phyloP scores from a whole-genome alignment of 2,797 vertebrate genomes.

The Muscicapa comitata region DNA sequence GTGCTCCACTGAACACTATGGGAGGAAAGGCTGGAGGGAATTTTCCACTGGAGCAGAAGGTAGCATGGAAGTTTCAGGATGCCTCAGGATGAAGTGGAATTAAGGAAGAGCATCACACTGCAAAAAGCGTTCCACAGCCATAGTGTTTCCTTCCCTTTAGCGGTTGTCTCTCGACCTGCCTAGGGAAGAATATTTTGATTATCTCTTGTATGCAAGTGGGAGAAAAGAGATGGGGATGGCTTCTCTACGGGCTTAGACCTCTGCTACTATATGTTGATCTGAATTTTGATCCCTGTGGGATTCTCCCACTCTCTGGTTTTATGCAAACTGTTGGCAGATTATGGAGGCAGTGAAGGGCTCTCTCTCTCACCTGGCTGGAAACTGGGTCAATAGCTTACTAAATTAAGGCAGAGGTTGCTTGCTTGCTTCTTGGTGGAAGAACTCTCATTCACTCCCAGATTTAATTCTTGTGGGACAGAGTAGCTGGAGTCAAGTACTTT shows the following conservation, averaged over 20 bases:
- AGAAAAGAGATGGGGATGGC: not conserved
- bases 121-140: not conserved
- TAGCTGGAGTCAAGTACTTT: not conserved
- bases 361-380: not conserved
- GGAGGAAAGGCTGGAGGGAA: not conserved
- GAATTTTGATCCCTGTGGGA: not conserved
- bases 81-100: not conserved
- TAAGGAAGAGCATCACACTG: not conserved
- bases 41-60: not conserved
- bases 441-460: not conserved
- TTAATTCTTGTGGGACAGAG: not conserved
- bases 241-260: not conserved
- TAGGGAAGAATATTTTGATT: not conserved
- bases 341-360: not conserved
- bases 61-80: not conserved
- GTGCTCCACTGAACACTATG: fast-evolving
- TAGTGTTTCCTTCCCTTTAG: not conserved
- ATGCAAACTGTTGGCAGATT: not conserved
- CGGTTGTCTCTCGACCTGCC: not conserved
- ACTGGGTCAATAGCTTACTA: not conserved
- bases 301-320: not conserved
- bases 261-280: not conserved
- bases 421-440: not conserved
- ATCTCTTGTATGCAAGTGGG: not conserved
- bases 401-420: not conserved